Evolutionary conservation across 1,140 invertebrate genomes (phyloP).

Genomic region (Scaptomyza pallida): DNA sequence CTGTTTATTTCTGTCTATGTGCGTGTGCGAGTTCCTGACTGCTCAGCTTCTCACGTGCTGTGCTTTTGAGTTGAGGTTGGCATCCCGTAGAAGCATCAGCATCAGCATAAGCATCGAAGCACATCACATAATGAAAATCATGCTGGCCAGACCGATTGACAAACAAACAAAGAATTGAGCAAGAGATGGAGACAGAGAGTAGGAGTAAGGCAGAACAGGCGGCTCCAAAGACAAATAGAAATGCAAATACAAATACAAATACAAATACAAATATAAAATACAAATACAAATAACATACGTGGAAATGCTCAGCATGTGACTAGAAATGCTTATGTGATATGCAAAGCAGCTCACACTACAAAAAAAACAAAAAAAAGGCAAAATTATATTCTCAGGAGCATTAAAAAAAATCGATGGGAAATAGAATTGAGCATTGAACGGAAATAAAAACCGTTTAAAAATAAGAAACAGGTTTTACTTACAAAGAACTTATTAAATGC

Average conservation of each 20-base stretch:
- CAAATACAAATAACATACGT: neutral
- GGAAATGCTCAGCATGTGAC: conserved; percentile 29
- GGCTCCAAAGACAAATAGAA: conserved; percentile 8
- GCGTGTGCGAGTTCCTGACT: conserved; percentile 12
- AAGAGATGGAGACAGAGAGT: too few species aligned
- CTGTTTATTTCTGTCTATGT: too few species aligned
- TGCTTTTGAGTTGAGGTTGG: conserved; percentile 8
- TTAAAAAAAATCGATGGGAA: neutral
- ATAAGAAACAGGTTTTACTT: too few species aligned
- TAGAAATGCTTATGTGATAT: conserved; percentile 37
- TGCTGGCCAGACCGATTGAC: conserved; percentile 27
- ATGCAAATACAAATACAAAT: conserved; percentile 17
- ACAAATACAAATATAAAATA: conserved; percentile 13
- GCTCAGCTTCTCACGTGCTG: conserved; percentile 26
- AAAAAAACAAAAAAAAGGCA: neutral
- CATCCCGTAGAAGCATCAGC: neutral
- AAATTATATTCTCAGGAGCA: too few species aligned
- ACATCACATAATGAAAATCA: conserved; percentile 37
- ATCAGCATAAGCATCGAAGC: neutral
- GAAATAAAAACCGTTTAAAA: too few species aligned
- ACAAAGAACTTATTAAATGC: too few species aligned
- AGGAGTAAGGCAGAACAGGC: too few species aligned
- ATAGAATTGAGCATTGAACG: too few species aligned
- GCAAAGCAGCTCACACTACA: conserved; percentile 20
- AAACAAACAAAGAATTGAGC: conserved; percentile 18